A percentile compares a stretch with the other conserved stretches of the same genome.
These are phyloP conservation scores for Lamproptera curius DNA, from an alignment of 2,888 invertebrate species.

Conservation along the genomic window DNA sequence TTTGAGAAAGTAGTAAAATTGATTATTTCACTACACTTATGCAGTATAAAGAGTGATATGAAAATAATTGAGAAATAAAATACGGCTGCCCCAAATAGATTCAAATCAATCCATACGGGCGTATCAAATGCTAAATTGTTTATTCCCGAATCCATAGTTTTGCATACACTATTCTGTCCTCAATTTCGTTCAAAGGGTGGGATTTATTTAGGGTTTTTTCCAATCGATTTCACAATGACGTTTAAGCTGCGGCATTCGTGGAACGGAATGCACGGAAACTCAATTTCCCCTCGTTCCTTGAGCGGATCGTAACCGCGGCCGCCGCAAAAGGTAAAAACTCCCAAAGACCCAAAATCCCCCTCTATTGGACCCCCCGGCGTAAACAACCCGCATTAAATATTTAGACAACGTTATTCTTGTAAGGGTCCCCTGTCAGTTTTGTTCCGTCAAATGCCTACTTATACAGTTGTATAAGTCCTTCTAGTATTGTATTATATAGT, in stretches of 20 bases:
- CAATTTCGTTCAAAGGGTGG: neutral
- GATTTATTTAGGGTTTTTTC: conserved; percentile 13
- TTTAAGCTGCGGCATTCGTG: conserved; percentile 32
- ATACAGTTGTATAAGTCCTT: too few relatives aligned
- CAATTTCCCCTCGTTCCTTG: conserved; percentile 51
- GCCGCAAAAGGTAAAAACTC: conserved; percentile 48
- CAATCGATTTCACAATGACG: conserved; percentile 35
- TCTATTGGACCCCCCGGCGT: conserved; percentile 1
- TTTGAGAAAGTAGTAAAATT: too few relatives aligned
- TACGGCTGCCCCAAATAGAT: too few relatives aligned
- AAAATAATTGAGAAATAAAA: too few relatives aligned
- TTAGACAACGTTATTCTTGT: conserved; percentile 40
- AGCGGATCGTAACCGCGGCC: conserved; percentile 33
- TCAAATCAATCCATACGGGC: neutral
- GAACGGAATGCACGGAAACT: conserved; percentile 49
- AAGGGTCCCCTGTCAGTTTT: conserved; percentile 25
- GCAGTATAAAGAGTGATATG: too few relatives aligned
- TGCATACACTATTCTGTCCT: neutral
- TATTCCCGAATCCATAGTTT: neutral
- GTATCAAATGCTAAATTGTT: neutral
- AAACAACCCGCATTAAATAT: conserved; percentile 42
- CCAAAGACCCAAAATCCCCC: conserved; percentile 33
- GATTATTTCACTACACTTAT: too few relatives aligned
- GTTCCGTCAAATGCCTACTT: conserved; percentile 20
- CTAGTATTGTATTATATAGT: conserved; percentile 18